A percentile compares a stretch with the other conserved stretches of the same genome.
phyloP scores from a whole-genome alignment of 1,140 invertebrate genomes.

The Tetranychus urticae region DNA sequence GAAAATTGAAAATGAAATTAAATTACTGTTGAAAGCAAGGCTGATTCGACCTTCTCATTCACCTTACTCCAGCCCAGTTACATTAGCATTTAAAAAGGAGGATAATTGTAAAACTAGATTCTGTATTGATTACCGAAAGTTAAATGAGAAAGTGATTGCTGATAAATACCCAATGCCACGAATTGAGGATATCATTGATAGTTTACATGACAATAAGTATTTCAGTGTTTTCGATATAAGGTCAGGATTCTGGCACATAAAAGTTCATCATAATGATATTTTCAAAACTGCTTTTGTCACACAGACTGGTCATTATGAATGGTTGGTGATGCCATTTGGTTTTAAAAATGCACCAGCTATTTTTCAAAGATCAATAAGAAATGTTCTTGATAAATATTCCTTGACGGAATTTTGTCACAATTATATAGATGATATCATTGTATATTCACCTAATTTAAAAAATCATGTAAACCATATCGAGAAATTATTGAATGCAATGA shows the following conservation, averaged over 20 bases:
- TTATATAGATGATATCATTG: conserved; percentile 19
- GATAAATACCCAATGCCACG: neutral
- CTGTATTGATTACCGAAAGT: neutral
- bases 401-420: conserved; percentile 14
- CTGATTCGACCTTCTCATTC: neutral
- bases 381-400: neutral
- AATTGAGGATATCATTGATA: conserved; percentile 1
- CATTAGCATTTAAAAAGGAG: neutral
- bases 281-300: conserved; percentile 13
- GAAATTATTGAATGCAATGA: neutral
- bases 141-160: conserved; percentile 1
- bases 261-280: conserved; percentile 12
- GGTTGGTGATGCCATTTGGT: conserved; percentile 21
- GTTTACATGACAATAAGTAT: conserved; percentile 1
- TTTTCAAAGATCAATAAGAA: conserved; percentile 17
- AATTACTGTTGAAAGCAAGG: neutral
- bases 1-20: neutral
- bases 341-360: conserved; percentile 20
- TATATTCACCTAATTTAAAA: conserved; percentile 13
- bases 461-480: conserved; percentile 3
- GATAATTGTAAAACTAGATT: conserved; percentile 1
- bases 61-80: neutral
- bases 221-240: conserved; percentile 4
- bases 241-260: conserved; percentile 19
- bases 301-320: conserved; percentile 9